Evolutionary conservation across 2,113 vertebrate species (phyloP).

Genomic region (Tetraodon nigroviridis): DNA sequence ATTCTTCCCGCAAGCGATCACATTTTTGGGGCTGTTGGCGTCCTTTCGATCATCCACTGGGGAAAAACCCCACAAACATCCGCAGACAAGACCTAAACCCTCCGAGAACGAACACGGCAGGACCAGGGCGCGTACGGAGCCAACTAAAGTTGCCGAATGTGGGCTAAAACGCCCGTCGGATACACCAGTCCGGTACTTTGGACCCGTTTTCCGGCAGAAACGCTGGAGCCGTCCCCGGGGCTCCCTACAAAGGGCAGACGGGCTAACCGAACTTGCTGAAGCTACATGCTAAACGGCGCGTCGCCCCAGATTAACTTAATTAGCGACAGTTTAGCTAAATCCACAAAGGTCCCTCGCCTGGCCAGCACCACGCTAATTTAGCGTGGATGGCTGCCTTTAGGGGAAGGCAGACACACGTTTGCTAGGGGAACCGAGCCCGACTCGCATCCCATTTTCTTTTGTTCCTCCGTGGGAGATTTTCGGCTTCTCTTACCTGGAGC

Average conservation of each 20-base stretch:
- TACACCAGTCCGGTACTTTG: too few relatives aligned
- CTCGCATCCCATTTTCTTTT: slow-evolving; percentile 73
- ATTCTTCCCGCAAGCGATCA: slow-evolving; percentile 34
- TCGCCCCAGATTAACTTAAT: slow-evolving; percentile 61
- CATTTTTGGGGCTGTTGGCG: background rate
- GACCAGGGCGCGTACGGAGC: too few relatives aligned
- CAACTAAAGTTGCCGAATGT: too few relatives aligned
- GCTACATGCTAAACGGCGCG: slow-evolving; percentile 27
- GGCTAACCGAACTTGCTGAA: slow-evolving; percentile 30
- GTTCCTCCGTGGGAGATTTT: slow-evolving; percentile 56
- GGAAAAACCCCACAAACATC: background rate
- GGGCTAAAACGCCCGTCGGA: too few relatives aligned
- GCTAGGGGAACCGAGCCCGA: slow-evolving; percentile 20
- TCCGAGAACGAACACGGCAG: too few relatives aligned
- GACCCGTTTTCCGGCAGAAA: too few relatives aligned
- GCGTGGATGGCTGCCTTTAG: slow-evolving; percentile 7
- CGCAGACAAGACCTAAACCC: too few relatives aligned
- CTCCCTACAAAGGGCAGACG: background rate
- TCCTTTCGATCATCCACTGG: background rate
- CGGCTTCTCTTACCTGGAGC: slow-evolving; percentile 83
- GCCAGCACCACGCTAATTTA: slow-evolving; percentile 12
- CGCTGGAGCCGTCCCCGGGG: too few relatives aligned
- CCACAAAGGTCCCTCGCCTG: slow-evolving; percentile 35
- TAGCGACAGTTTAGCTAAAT: slow-evolving; percentile 60
- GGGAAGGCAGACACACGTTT: slow-evolving; percentile 28